phyloP scores from a whole-genome alignment of 2,888 invertebrate species.

The Dryobotodes eremita region DNA sequence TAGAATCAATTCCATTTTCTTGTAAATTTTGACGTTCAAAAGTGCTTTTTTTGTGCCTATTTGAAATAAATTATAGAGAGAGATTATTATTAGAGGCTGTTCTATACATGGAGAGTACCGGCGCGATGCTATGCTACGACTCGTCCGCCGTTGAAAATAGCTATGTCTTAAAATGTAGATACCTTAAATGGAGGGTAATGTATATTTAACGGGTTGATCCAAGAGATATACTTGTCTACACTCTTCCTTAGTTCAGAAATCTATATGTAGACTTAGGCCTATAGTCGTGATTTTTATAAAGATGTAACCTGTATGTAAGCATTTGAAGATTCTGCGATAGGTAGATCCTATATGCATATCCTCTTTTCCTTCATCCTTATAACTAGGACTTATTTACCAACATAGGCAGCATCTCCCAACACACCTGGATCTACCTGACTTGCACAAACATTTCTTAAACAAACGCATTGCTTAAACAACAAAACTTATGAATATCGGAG shows the following conservation, averaged over 20 bases:
- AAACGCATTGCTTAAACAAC: slow-evolving; percentile 47
- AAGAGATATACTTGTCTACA: background rate
- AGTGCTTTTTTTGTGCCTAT: too few relatives aligned
- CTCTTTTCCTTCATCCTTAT: background rate
- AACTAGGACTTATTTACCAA: background rate
- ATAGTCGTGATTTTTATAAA: background rate
- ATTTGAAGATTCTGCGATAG: background rate
- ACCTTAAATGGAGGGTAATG: background rate
- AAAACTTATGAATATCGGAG: slow-evolving; percentile 57
- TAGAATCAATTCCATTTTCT: too few relatives aligned
- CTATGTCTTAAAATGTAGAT: background rate
- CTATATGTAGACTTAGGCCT: background rate
- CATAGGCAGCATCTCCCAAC: background rate
- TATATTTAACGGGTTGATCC: background rate
- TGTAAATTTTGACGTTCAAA: too few relatives aligned
- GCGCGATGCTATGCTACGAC: background rate
- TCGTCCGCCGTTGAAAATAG: background rate
- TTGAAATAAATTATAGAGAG: too few relatives aligned
- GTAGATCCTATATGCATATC: too few relatives aligned
- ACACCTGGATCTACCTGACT: slow-evolving; percentile 35
- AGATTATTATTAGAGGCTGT: too few relatives aligned
- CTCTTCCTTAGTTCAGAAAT: too few relatives aligned
- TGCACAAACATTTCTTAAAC: slow-evolving; percentile 45
- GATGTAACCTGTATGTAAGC: background rate
- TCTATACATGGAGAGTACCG: too few relatives aligned